Evolutionary conservation across 1,140 invertebrate genomes (phyloP).

Genomic region (Hypothenemus hampei): DNA sequence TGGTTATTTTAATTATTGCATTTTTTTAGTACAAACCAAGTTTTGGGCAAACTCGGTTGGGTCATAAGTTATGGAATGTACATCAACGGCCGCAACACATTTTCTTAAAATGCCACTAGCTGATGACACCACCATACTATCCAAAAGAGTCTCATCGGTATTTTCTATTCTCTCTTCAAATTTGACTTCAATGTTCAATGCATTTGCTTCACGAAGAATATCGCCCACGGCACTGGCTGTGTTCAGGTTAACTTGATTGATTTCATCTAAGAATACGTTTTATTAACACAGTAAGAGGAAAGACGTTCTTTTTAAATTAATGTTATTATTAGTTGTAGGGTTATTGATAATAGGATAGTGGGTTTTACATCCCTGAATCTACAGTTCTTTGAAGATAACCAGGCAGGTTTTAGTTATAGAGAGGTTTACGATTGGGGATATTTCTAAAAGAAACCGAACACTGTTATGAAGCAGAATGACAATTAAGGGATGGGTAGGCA

Average conservation of each 20-base stretch:
- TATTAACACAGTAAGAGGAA: too few species aligned
- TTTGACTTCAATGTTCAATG: conserved; percentile 40
- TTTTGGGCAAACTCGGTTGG: conserved; percentile 42
- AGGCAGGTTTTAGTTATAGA: too few species aligned
- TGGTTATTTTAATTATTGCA: neutral
- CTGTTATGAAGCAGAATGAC: too few species aligned
- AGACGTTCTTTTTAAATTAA: too few species aligned
- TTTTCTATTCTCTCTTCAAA: conserved; percentile 45
- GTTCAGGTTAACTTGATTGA: conserved; percentile 36
- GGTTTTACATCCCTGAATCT: too few species aligned
- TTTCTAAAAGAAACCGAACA: too few species aligned
- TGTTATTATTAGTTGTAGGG: too few species aligned
- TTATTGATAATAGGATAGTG: too few species aligned
- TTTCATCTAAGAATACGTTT: conserved; percentile 32
- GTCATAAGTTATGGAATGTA: conserved; percentile 47
- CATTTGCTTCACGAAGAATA: conserved; percentile 43
- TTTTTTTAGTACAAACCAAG: conserved; percentile 30
- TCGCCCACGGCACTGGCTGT: conserved; percentile 42
- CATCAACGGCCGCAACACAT: conserved; percentile 47
- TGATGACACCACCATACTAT: conserved; percentile 46
- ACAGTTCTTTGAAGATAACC: too few species aligned
- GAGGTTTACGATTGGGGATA: too few species aligned
- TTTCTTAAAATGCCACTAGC: conserved; percentile 47
- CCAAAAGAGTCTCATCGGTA: conserved; percentile 49
- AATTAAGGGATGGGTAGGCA: too few species aligned